Percentiles rank a stretch among this genome's conserved stretches.
Conservation (phyloP, 1,140 invertebrate genomes). For the Andricus grossulariae region DNA sequence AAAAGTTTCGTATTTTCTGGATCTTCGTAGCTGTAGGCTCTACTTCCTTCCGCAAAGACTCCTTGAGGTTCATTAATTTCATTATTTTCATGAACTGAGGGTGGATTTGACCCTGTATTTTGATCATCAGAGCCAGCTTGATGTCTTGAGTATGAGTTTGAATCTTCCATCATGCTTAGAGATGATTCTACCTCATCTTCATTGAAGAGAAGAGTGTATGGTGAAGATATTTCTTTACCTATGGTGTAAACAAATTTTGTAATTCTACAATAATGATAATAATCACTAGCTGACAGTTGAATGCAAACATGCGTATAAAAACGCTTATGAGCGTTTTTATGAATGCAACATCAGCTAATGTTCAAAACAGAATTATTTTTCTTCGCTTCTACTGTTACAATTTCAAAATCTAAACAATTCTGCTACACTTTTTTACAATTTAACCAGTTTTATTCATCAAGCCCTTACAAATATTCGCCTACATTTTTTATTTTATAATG, state of each 20-base stretch:
- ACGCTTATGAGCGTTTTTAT: too few relatives aligned
- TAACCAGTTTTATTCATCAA: too few relatives aligned
- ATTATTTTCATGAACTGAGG: slow-evolving; percentile 14
- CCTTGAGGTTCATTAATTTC: slow-evolving; percentile 16
- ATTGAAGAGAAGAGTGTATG: slow-evolving; percentile 53
- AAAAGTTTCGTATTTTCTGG: slow-evolving; percentile 50
- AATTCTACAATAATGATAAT: too few relatives aligned
- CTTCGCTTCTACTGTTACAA: too few relatives aligned
- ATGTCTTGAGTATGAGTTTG: neutral
- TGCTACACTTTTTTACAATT: too few relatives aligned
- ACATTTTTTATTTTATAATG: too few relatives aligned
- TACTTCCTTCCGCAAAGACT: slow-evolving; percentile 38
- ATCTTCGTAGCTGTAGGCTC: slow-evolving; percentile 44
- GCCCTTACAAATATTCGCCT: too few relatives aligned
- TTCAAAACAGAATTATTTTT: too few relatives aligned
- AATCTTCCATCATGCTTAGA: slow-evolving; percentile 34
- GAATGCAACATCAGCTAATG: too few relatives aligned
- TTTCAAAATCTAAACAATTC: too few relatives aligned
- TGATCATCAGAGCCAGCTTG: too few relatives aligned
- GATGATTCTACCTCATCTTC: slow-evolving; percentile 61
- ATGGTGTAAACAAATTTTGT: slow-evolving; percentile 18
- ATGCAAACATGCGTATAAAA: neutral
- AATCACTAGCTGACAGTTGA: too few relatives aligned
- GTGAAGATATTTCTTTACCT: slow-evolving; percentile 30
- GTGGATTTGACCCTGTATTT: slow-evolving; percentile 2